These are phyloP conservation scores for Chymomyza costata DNA, from an alignment of 1,140 invertebrate species.

Conservation along the genomic window DNA sequence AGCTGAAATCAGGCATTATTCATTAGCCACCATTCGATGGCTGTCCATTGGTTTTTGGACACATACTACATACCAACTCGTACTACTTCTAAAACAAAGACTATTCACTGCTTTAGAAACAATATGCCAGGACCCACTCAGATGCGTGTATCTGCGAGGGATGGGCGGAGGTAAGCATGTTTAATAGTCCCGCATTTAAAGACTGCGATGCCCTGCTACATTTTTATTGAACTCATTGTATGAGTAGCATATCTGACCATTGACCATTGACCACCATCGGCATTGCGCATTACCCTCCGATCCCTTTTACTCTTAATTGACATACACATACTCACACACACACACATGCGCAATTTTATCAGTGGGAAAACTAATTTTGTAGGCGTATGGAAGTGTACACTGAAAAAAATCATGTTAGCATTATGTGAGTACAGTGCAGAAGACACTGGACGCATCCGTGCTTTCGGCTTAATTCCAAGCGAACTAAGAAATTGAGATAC, in stretches of 20 bases:
- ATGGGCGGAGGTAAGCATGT: neutral
- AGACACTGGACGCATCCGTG: too few relatives aligned
- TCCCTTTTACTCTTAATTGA: conserved; percentile 56
- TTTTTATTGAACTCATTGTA: conserved; percentile 62
- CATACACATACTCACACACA: conserved; percentile 32
- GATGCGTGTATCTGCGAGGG: neutral
- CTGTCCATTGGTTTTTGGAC: conserved; percentile 47
- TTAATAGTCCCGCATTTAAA: conserved; percentile 47
- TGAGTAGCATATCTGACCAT: too few relatives aligned
- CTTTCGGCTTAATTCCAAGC: too few relatives aligned
- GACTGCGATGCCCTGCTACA: conserved; percentile 45
- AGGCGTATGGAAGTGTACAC: conserved; percentile 35
- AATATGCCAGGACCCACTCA: too few relatives aligned
- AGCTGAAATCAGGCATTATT: conserved; percentile 61
- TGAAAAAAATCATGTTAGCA: too few relatives aligned
- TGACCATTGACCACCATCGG: too few relatives aligned
- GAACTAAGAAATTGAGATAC: too few relatives aligned
- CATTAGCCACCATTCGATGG: conserved; percentile 51
- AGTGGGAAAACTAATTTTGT: conserved; percentile 69
- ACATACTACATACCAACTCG: too few relatives aligned
- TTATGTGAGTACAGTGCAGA: too few relatives aligned
- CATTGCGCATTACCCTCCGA: conserved; percentile 29
- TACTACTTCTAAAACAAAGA: too few relatives aligned
- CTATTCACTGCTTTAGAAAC: too few relatives aligned
- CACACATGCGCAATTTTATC: conserved; percentile 40